These are phyloP conservation scores for Ctenoplectra terminalis DNA, from an alignment of 1,140 invertebrate species.

Conservation along the genomic window DNA sequence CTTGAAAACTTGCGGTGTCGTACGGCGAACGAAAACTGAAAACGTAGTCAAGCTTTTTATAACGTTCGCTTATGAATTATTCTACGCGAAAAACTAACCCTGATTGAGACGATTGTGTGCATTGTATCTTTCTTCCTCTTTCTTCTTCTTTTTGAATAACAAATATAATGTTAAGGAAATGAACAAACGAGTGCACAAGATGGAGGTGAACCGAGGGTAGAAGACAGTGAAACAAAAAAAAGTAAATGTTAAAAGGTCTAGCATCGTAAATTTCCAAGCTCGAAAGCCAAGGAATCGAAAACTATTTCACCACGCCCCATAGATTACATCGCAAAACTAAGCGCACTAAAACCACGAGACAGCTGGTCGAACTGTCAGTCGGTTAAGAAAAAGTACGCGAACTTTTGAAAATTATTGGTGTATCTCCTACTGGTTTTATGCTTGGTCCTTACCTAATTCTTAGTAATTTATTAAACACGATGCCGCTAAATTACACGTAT, in stretches of 20 bases:
- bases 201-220: too few relatives aligned
- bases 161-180: too few relatives aligned
- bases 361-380: not conserved
- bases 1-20: constrained; percentile 25
- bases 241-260: constrained; percentile 57
- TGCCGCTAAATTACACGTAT: too few relatives aligned
- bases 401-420: constrained; percentile 28
- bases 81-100: not conserved
- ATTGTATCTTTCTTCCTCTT: too few relatives aligned
- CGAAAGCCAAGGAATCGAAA: constrained; percentile 73
- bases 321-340: constrained; percentile 65
- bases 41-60: not conserved
- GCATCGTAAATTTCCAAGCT: constrained; percentile 69
- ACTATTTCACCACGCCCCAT: constrained; percentile 77
- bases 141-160: too few relatives aligned
- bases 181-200: too few relatives aligned
- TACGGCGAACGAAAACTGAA: not conserved
- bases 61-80: constrained; percentile 10
- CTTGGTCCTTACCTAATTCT: too few relatives aligned
- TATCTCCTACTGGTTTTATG: not conserved
- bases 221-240: too few relatives aligned
- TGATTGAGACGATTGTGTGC: too few relatives aligned
- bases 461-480: not conserved
- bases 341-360: constrained; percentile 4
- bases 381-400: not conserved